phyloP scores from a whole-genome alignment of 2,113 vertebrate genomes.

The Phylloscopus trochiloides region DNA sequence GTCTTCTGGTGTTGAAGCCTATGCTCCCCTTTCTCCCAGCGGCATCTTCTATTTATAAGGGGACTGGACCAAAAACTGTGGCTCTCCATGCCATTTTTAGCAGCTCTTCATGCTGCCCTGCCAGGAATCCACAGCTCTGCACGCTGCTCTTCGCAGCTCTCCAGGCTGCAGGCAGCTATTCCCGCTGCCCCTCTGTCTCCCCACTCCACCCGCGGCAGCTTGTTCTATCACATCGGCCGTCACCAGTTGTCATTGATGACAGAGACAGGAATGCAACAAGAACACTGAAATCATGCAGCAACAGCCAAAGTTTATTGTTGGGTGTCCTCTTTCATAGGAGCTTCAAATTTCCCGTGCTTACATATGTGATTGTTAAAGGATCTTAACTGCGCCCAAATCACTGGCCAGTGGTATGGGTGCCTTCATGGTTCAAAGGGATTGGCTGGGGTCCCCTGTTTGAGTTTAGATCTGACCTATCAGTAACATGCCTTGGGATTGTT shows the following conservation, averaged over 20 bases:
- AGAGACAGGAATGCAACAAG: neutral
- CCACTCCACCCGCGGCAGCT: neutral
- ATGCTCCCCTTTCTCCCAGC: accelerated
- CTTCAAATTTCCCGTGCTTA: neutral
- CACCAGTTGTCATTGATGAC: neutral
- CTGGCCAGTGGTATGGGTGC: too few species aligned
- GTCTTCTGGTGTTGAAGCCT: neutral
- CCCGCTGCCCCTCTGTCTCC: neutral
- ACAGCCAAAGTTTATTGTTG: neutral
- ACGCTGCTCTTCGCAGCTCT: too few species aligned
- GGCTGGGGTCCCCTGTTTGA: too few species aligned
- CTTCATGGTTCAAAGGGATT: too few species aligned
- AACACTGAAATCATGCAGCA: neutral
- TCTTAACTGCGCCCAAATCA: neutral
- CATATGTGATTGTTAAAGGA: neutral
- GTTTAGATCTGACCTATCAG: neutral
- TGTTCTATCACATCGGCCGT: neutral
- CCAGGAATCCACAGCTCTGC: neutral
- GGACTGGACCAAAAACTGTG: neutral
- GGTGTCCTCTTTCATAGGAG: neutral
- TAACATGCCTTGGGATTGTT: neutral
- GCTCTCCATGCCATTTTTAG: neutral
- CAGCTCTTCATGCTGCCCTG: neutral
- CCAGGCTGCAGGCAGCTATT: neutral
- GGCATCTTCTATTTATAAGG: neutral